These are phyloP conservation scores for Acanthosepion esculentum DNA, from an alignment of 2,888 invertebrate genomes.

Conservation along the genomic window DNA sequence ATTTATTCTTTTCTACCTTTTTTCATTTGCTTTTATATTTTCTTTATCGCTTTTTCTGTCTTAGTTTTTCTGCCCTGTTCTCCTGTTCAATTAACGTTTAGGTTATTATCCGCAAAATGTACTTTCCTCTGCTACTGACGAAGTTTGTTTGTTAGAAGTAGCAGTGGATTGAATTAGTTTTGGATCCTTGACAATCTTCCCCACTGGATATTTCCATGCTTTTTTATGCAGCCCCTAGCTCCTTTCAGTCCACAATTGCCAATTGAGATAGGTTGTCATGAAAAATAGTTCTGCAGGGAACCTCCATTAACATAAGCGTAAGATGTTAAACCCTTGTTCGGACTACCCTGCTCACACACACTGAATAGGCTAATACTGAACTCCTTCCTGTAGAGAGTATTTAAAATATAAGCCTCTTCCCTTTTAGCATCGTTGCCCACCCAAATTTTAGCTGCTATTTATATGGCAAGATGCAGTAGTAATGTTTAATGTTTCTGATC, in stretches of 20 bases:
- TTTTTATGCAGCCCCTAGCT: not conserved
- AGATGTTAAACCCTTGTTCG: not conserved
- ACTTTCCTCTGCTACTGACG: not conserved
- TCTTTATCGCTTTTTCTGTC: not conserved
- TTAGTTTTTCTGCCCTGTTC: not conserved
- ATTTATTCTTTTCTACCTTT: too few relatives aligned
- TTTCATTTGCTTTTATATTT: too few relatives aligned
- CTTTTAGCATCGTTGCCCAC: not conserved
- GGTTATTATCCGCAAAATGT: not conserved
- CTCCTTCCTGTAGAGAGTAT: not conserved
- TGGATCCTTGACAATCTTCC: not conserved
- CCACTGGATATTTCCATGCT: not conserved
- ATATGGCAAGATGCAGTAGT: not conserved
- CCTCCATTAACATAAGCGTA: not conserved
- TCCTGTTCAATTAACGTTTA: not conserved
- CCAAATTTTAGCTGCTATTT: conserved; percentile 5
- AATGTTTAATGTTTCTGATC: conserved; percentile 33
- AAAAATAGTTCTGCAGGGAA: not conserved
- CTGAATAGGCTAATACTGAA: not conserved
- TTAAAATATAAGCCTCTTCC: not conserved
- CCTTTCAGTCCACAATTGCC: not conserved
- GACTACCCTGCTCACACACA: not conserved
- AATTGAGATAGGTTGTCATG: not conserved
- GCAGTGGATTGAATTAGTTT: not conserved
- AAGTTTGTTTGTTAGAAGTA: not conserved